Conservation (phyloP, 2,888 invertebrate species). For the Allacma fusca region DNA sequence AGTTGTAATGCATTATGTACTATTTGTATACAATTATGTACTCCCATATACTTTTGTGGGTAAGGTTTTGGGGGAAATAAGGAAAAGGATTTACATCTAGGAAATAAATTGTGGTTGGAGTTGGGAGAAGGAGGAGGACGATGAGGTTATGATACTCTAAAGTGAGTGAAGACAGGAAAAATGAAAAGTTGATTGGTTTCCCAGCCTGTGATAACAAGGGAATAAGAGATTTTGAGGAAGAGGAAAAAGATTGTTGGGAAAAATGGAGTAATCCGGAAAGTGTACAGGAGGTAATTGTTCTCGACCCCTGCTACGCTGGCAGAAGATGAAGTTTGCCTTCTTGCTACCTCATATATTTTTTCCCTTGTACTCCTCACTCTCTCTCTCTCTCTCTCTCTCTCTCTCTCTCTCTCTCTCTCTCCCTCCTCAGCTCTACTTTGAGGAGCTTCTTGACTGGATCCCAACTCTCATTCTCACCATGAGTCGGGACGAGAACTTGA, state of each 20-base stretch:
- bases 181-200: conserved; percentile 10
- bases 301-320: conserved; percentile 38
- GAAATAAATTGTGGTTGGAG: neutral
- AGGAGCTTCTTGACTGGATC: neutral
- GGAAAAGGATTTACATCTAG: neutral
- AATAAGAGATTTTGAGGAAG: neutral
- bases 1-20: too few relatives aligned
- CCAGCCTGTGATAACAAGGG: neutral
- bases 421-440: neutral
- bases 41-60: too few relatives aligned
- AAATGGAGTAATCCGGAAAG: conserved; percentile 24
- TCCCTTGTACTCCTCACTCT: neutral
- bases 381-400: neutral
- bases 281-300: conserved; percentile 42
- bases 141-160: too few relatives aligned
- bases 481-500: too few relatives aligned
- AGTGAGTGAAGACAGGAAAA: neutral
- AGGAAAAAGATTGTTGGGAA: conserved; percentile 3
- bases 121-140: conserved; percentile 14
- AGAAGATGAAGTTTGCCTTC: conserved; percentile 20
- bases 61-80: too few relatives aligned
- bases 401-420: neutral
- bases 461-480: neutral
- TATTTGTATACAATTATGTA: too few relatives aligned
- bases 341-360: conserved; percentile 4